Conservation (phyloP, 2,797 vertebrate species). For the Furcifer pardalis region DNA sequence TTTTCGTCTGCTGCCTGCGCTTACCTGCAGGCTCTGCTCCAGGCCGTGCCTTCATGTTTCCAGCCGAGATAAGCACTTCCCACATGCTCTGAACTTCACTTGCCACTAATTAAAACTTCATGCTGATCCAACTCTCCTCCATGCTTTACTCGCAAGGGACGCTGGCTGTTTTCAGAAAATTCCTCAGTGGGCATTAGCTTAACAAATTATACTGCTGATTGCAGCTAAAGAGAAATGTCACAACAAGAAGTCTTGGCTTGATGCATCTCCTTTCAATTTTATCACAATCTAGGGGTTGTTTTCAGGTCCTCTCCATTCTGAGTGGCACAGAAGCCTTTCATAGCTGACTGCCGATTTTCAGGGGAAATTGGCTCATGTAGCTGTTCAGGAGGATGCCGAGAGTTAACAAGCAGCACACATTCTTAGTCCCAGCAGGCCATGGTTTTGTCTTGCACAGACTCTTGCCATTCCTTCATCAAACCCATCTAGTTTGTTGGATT, state of each 20-base stretch:
- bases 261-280: neutral
- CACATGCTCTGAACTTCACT: neutral
- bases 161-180: constrained; percentile 13
- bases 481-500: neutral
- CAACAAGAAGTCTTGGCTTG: neutral
- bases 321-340: neutral
- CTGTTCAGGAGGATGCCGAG: neutral
- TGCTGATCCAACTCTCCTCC: constrained; percentile 2
- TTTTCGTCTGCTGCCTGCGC: neutral
- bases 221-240: neutral
- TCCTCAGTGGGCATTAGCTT: constrained; percentile 7
- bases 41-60: constrained; percentile 7
- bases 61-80: neutral
- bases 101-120: constrained; percentile 23
- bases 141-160: neutral
- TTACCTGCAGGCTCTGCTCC: neutral
- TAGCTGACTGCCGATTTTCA: neutral
- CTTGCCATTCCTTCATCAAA: neutral
- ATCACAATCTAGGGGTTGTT: neutral
- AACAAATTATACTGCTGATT: neutral
- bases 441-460: neutral
- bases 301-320: too few relatives aligned
- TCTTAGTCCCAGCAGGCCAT: neutral
- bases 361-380: neutral
- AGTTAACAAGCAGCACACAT: neutral